Evolutionary conservation across 2,113 vertebrate genomes (phyloP).

Genomic region (Fulmarus glacialis): DNA sequence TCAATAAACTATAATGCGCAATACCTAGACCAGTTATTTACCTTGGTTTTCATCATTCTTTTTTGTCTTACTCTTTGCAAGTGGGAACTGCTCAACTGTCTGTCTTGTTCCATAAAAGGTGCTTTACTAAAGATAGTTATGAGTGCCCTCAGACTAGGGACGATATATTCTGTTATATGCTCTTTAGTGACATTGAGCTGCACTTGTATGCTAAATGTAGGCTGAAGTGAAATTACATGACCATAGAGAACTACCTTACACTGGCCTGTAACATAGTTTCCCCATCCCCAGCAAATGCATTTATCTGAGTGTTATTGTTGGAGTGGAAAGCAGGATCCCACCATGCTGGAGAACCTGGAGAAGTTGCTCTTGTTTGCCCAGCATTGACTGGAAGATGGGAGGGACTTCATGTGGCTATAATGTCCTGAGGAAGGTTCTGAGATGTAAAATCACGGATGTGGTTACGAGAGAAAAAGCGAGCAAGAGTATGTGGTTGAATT

Average conservation of each 20-base stretch:
- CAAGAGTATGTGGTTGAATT: not conserved
- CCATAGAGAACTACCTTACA: not conserved
- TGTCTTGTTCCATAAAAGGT: not conserved
- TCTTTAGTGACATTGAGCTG: not conserved
- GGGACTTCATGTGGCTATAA: not conserved
- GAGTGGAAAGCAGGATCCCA: not conserved
- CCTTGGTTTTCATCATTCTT: not conserved
- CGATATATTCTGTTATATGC: not conserved
- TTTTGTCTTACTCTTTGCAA: not conserved
- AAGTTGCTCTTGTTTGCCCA: not conserved
- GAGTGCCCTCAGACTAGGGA: not conserved
- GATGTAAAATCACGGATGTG: not conserved
- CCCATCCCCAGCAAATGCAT: not conserved
- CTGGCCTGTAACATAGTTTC: accelerated
- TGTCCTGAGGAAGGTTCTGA: not conserved
- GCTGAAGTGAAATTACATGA: not conserved
- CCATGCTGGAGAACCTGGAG: not conserved
- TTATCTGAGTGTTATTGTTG: not conserved
- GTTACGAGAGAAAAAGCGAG: not conserved
- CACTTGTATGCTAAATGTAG: not conserved
- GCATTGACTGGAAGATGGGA: not conserved
- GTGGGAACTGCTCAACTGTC: not conserved
- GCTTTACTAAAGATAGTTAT: not conserved
- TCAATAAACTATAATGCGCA: not conserved
- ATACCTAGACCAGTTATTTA: not conserved